Evolutionary conservation across 2,888 invertebrate genomes (phyloP).

Genomic region (Psylliodes chrysocephalus): DNA sequence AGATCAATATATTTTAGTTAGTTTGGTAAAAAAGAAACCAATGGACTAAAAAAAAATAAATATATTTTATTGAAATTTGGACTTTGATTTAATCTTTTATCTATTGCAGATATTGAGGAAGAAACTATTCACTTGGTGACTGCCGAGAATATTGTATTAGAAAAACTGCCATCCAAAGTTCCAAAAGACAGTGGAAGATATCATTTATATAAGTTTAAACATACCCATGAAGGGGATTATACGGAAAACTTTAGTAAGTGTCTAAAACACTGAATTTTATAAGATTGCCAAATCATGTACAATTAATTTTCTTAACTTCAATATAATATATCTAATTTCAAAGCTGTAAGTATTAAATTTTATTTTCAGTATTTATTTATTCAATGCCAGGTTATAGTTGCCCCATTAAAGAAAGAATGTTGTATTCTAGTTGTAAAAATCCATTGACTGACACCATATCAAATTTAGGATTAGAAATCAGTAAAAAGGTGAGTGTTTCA

Average conservation of each 20-base stretch:
- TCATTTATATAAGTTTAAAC: constrained; percentile 90
- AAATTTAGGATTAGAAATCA: constrained; percentile 80
- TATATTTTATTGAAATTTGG: no score
- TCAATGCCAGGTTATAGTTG: constrained; percentile 98
- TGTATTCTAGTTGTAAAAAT: constrained; percentile 97
- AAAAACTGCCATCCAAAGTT: constrained; percentile 79
- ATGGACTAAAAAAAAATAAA: no score
- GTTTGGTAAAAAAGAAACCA: no score
- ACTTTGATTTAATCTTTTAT: no score
- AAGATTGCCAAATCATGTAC: no score
- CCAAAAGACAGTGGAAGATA: constrained; percentile 90
- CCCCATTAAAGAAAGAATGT: constrained; percentile 97
- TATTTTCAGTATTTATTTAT: constrained; percentile 90
- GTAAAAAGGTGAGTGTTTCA: constrained; percentile 80
- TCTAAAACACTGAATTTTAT: no score
- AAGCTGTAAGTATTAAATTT: neutral
- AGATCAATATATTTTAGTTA: no score
- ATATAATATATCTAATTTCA: no score
- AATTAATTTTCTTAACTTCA: no score
- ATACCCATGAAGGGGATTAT: constrained; percentile 92
- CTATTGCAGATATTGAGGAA: constrained; percentile 79
- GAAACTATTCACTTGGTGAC: constrained; percentile 88
- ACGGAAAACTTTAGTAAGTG: constrained; percentile 81
- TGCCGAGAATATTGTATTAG: constrained; percentile 74
- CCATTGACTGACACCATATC: constrained; percentile 87